phyloP scores from a whole-genome alignment of 2,797 vertebrate species.

The Leptodactylus fallax region DNA sequence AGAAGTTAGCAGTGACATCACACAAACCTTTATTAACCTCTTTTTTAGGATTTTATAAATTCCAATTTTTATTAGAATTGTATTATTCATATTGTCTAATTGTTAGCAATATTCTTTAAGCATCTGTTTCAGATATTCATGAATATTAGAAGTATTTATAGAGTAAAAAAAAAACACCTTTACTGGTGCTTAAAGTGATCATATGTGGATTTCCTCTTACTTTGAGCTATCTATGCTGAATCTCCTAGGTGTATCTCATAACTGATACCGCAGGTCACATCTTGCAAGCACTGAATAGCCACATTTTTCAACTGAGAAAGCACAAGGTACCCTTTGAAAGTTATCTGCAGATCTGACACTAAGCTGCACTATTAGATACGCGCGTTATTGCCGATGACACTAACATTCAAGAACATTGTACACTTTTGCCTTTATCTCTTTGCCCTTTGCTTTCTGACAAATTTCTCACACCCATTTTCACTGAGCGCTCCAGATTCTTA shows the following conservation, averaged over 20 bases:
- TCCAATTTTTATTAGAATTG: not conserved
- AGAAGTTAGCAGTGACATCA: no score
- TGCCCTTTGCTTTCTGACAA: conserved; percentile 65
- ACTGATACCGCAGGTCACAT: conserved; percentile 44
- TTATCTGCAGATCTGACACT: conserved; percentile 66
- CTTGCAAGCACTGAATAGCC: conserved; percentile 49
- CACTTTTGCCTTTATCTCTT: conserved; percentile 71
- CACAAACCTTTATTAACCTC: no score
- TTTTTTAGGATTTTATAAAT: no score
- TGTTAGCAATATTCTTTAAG: not conserved
- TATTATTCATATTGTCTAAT: not conserved
- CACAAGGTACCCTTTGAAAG: conserved; percentile 59
- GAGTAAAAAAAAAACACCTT: not conserved
- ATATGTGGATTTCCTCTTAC: not conserved
- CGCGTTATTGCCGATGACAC: conserved; percentile 67
- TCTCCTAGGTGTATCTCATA: not conserved
- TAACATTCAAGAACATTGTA: conserved; percentile 64
- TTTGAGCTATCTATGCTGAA: not conserved
- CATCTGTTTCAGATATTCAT: not conserved
- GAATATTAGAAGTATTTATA: not conserved
- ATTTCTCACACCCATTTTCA: conserved; percentile 71
- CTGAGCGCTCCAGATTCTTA: conserved; percentile 71
- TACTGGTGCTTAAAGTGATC: not conserved
- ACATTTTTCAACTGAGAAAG: conserved; percentile 49
- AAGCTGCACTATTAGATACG: conserved; percentile 63